Evolutionary conservation across 2,888 invertebrate species (phyloP), one percentile per base, ranked within the genome.

Genomic region (Synergus japonicus): DNA sequence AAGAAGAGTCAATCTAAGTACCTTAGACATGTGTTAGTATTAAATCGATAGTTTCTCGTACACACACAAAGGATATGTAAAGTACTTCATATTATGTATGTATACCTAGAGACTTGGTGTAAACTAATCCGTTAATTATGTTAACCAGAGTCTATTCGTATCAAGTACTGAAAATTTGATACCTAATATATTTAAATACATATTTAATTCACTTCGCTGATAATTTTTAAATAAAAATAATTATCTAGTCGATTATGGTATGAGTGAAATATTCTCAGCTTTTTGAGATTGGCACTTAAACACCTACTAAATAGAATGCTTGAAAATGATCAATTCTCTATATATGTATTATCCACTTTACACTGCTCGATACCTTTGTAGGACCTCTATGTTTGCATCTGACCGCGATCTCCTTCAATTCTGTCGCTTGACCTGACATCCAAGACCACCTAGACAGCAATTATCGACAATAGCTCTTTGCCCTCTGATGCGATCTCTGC

Each of bases 391-490:
- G 37, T 73, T 73, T 73, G n/a, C 12, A 41, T 37, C 54, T 54
- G n/a, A 73, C 73, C 54, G 41, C 73, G 73, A 73, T 67, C 67
- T 67, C 22, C 69, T 49, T 10, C 54, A 73, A 73, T 58, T 73
- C 73, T 13, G 37, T 41, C 73, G 73, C 73, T 58, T 73, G 73
- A 54, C 73, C 54, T 73, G 73, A 73, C 54, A 73, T 73, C 73
- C 41, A 73, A 73, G 54, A 54, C 73, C 73, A 73, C 73, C 54
- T 73, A 73, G 37, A 54, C 29, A 54, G n/a, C 73, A 73, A 73
- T 73, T 73, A 73, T 58, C 73, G 73, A 73, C 73, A 73, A 73
- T 73, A 54, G 54, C 73, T 18, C 73, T 73, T 54, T 41, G 37
- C 12, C 41, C n/a, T 29, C 37, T 73, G 73, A 49, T 73, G 37